phyloP scores from a whole-genome alignment of 1,140 invertebrate species.

The Caerostris darwini region DNA sequence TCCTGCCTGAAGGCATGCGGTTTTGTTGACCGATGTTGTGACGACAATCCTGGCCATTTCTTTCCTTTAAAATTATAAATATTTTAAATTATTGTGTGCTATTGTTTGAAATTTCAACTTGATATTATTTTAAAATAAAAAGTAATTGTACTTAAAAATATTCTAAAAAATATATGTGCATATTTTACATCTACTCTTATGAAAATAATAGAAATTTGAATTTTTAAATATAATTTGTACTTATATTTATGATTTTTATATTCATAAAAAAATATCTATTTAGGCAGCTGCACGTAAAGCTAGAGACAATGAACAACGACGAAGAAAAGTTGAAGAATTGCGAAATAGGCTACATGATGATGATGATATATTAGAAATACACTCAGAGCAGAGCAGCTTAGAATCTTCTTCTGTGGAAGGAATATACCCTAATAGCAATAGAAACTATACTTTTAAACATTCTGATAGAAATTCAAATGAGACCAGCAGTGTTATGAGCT shows the following conservation, averaged over 20 bases:
- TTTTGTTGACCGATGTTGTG: too few species aligned
- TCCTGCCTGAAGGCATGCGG: too few species aligned
- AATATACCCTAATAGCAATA: constrained; percentile 55
- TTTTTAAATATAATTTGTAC: too few species aligned
- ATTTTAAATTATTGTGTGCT: too few species aligned
- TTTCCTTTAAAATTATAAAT: too few species aligned
- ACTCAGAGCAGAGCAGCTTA: constrained; percentile 90
- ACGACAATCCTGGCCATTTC: too few species aligned
- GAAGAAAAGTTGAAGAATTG: constrained; percentile 90
- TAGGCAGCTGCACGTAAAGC: constrained; percentile 80
- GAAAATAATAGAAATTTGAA: too few species aligned
- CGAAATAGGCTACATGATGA: constrained; percentile 91
- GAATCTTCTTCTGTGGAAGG: constrained; percentile 85
- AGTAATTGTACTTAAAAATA: too few species aligned
- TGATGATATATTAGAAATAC: constrained; percentile 85
- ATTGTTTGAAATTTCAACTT: too few species aligned
- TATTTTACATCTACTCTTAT: too few species aligned
- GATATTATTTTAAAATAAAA: too few species aligned
- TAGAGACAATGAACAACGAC: constrained; percentile 82
- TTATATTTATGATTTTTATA: not conserved
- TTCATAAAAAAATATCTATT: not conserved
- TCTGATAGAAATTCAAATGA: constrained; percentile 81
- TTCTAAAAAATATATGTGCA: too few species aligned
- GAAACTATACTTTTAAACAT: not conserved
- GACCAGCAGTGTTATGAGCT: constrained; percentile 91